Conservation (phyloP, 2,888 invertebrate species). For the Nudaria mundana region DNA sequence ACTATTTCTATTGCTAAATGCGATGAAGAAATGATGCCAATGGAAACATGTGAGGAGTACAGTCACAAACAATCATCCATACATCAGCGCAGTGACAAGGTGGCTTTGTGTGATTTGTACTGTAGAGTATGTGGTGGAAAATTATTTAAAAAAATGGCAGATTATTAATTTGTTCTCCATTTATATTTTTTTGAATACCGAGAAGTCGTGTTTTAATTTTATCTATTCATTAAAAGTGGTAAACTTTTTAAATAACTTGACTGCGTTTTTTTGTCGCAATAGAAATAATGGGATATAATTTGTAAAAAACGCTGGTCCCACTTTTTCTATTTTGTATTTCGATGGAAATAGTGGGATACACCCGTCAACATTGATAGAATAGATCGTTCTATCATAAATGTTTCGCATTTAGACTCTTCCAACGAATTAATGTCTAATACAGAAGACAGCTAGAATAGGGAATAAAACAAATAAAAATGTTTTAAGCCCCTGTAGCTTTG, state of each 20-base stretch:
- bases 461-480: too few relatives aligned
- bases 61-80: not conserved
- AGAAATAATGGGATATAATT: constrained; percentile 3
- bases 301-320: constrained; percentile 2
- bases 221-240: not conserved
- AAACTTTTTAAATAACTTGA: too few relatives aligned
- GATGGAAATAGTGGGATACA: constrained; percentile 18
- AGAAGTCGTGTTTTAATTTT: too few relatives aligned
- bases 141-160: not conserved
- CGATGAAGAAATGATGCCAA: constrained; percentile 4
- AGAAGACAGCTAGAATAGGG: too few relatives aligned
- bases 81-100: not conserved
- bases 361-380: too few relatives aligned
- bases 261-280: constrained; percentile 3
- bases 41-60: not conserved
- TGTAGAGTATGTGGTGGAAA: too few relatives aligned
- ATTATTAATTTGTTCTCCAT: not conserved
- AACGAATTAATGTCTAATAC: too few relatives aligned
- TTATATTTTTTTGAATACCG: too few relatives aligned
- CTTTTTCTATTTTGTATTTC: constrained; percentile 3
- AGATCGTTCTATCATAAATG: too few relatives aligned
- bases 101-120: not conserved
- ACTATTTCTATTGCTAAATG: too few relatives aligned
- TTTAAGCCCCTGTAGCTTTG: too few relatives aligned
- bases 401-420: too few relatives aligned